Conservation (phyloP, 2,113 vertebrate genomes). For the Seriola rivoliana region DNA sequence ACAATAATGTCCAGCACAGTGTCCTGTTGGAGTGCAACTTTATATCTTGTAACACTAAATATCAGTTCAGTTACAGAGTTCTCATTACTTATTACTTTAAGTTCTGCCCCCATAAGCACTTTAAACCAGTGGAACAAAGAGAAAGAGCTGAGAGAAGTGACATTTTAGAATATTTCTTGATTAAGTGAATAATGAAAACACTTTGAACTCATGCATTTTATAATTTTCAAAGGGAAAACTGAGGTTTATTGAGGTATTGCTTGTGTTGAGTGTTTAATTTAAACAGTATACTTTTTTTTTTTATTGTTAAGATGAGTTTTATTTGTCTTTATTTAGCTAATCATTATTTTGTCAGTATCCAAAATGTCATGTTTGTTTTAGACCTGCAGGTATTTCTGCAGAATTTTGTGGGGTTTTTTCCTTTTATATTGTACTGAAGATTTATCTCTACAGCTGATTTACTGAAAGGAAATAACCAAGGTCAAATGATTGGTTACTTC, state of each 20-base stretch:
- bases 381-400: background rate
- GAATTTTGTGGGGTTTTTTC: background rate
- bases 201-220: constrained; percentile 9
- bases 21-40: background rate
- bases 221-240: constrained; percentile 31
- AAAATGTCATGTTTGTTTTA: background rate
- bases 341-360: background rate
- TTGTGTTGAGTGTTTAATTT: constrained; percentile 57
- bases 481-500: background rate
- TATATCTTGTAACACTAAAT: constrained; percentile 31
- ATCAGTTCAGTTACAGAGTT: constrained; percentile 13
- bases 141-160: background rate
- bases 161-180: constrained; percentile 18
- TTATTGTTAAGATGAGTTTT: constrained; percentile 1
- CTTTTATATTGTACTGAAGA: background rate
- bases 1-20: constrained; percentile 67
- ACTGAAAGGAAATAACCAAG: background rate
- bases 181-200: constrained; percentile 5
- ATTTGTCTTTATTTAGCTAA: constrained; percentile 27
- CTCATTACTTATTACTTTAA: constrained; percentile 8
- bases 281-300: constrained; percentile 19
- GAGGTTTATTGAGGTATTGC: constrained; percentile 20
- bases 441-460: constrained; percentile 9
- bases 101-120: constrained; percentile 61
- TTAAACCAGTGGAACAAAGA: constrained; percentile 58